A percentile compares a stretch with the other conserved stretches of the same genome.
phyloP scores from a whole-genome alignment of 2,888 invertebrate species.

The Alsophila aescularia region DNA sequence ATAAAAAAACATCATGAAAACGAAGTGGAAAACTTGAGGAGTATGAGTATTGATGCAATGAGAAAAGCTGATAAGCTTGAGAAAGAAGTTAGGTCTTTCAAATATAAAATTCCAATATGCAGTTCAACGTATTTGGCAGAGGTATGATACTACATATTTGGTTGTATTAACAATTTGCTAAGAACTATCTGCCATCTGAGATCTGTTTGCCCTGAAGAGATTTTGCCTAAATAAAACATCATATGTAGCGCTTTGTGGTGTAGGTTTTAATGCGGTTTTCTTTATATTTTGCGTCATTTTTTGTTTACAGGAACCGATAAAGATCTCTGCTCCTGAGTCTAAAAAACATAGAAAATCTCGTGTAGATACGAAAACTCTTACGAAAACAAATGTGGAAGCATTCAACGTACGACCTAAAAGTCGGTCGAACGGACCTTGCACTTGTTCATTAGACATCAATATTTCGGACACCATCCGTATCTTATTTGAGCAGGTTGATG shows the following conservation, averaged over 20 bases:
- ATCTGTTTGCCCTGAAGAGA: too few relatives aligned
- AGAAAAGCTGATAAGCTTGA: slow-evolving; percentile 70
- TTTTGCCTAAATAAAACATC: too few relatives aligned
- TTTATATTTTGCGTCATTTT: not conserved
- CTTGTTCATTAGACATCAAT: slow-evolving; percentile 70
- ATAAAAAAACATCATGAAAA: slow-evolving; percentile 77
- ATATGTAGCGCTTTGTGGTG: too few relatives aligned
- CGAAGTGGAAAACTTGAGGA: slow-evolving; percentile 77
- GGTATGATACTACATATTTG: slow-evolving; percentile 42
- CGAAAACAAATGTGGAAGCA: slow-evolving; percentile 70
- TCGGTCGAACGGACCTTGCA: slow-evolving; percentile 65
- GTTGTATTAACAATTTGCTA: not conserved
- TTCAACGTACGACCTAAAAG: slow-evolving; percentile 67
- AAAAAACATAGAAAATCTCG: slow-evolving; percentile 52
- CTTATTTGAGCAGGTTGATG: slow-evolving; percentile 76
- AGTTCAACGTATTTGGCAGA: slow-evolving; percentile 47
- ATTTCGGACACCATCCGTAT: slow-evolving; percentile 74
- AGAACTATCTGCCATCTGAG: too few relatives aligned
- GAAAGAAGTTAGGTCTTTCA: slow-evolving; percentile 65
- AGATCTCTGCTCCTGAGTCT: slow-evolving; percentile 49
- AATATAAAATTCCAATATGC: slow-evolving; percentile 48
- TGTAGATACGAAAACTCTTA: slow-evolving; percentile 54
- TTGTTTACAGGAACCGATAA: slow-evolving; percentile 56
- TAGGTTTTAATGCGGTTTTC: not conserved
- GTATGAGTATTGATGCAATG: slow-evolving; percentile 77